A percentile compares a stretch with the other conserved stretches of the same genome.
Conservation (phyloP, 2,888 invertebrate species). For the Eupithecia insigniata region DNA sequence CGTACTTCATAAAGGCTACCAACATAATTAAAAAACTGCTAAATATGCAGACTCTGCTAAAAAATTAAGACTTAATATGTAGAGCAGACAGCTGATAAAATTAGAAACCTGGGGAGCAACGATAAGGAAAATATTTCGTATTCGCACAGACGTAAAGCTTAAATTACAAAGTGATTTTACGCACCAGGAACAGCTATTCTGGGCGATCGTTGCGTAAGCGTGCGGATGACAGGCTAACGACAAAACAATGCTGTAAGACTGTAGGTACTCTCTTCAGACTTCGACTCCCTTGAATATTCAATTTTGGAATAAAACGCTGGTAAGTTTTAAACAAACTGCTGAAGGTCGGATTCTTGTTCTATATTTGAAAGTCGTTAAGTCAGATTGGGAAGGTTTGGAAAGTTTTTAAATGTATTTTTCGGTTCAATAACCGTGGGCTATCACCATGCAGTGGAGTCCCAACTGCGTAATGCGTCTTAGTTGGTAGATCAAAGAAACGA, state of each 20-base stretch:
- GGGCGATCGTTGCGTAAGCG: slow-evolving; percentile 11
- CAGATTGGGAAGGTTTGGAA: not conserved
- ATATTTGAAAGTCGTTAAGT: not conserved
- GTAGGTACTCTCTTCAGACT: slow-evolving; percentile 26
- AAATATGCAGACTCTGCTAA: not conserved
- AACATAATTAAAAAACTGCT: not conserved
- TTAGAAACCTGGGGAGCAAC: slow-evolving; percentile 15
- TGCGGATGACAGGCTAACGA: slow-evolving; percentile 35
- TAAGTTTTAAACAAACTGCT: not conserved
- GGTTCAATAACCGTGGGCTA: too few relatives aligned
- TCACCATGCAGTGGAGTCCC: too few relatives aligned
- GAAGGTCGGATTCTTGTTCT: not conserved
- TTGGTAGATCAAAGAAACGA: too few relatives aligned
- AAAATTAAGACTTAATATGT: not conserved
- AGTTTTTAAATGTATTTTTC: not conserved
- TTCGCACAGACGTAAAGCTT: slow-evolving; percentile 6
- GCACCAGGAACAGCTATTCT: slow-evolving; percentile 24
- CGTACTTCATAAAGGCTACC: not conserved
- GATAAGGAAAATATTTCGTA: slow-evolving; percentile 19
- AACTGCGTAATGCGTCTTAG: too few relatives aligned
- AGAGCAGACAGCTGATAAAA: not conserved
- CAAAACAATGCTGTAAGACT: slow-evolving; percentile 30
- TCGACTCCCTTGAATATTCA: not conserved
- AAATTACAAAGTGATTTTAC: slow-evolving; percentile 36
- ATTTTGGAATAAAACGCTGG: not conserved